Evolutionary conservation across 2,888 invertebrate genomes (phyloP).

Genomic region (Dione juno): DNA sequence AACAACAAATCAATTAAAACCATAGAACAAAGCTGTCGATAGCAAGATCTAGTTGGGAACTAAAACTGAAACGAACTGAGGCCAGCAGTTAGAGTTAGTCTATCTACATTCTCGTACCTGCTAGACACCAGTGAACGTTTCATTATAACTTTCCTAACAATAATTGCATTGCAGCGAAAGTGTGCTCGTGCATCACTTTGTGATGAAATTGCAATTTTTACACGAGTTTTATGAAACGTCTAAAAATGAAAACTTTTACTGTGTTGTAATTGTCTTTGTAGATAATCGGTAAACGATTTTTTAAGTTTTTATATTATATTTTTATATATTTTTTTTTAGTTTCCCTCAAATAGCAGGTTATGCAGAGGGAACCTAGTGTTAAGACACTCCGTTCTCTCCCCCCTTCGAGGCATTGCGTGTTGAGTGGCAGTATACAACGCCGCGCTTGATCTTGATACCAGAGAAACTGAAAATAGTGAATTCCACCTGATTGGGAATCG

Average conservation of each 20-base stretch:
- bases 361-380: too few relatives aligned
- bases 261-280: too few relatives aligned
- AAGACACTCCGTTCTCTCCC: too few relatives aligned
- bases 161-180: constrained; percentile 26
- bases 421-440: too few relatives aligned
- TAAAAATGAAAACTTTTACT: background rate
- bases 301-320: too few relatives aligned
- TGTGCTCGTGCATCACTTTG: background rate
- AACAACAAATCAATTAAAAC: constrained; percentile 8
- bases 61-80: background rate
- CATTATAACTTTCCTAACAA: constrained; percentile 30
- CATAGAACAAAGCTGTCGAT: background rate
- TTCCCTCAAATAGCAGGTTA: too few relatives aligned
- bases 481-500: background rate
- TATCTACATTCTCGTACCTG: background rate
- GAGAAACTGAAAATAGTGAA: too few relatives aligned
- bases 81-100: background rate
- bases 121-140: constrained; percentile 3
- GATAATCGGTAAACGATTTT: too few relatives aligned
- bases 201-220: background rate
- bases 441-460: too few relatives aligned
- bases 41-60: constrained; percentile 7
- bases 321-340: too few relatives aligned
- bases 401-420: too few relatives aligned
- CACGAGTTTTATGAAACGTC: background rate